phyloP scores from a whole-genome alignment of 2,888 invertebrate genomes.

The Aspidiotus rigidus region DNA sequence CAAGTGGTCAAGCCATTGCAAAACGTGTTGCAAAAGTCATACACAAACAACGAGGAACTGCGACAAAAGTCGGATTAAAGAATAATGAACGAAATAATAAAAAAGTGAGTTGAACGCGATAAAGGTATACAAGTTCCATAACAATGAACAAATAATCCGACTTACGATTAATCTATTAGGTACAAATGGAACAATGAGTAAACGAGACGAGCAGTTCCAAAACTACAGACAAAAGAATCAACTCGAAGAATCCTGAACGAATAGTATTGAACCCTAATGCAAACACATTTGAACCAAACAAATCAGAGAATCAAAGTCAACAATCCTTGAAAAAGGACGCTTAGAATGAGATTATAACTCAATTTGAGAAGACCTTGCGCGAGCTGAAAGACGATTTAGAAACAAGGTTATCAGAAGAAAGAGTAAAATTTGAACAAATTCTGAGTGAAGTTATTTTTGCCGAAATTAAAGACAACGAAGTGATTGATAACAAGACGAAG shows the following conservation, averaged over 20 bases:
- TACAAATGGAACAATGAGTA: neutral
- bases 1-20: neutral
- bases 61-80: neutral
- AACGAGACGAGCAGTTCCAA: neutral
- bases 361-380: neutral
- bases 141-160: neutral
- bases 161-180: neutral
- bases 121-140: neutral
- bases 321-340: neutral
- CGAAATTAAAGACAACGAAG: neutral
- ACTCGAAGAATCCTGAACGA: neutral
- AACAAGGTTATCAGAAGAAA: neutral
- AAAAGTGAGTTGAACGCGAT: neutral
- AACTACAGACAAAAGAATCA: neutral
- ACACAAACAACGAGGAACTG: neutral
- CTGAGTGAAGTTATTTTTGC: neutral
- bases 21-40: neutral
- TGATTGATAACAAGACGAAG: neutral
- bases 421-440: neutral
- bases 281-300: neutral
- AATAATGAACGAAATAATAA: neutral
- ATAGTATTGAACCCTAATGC: neutral
- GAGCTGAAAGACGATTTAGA: neutral
- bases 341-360: neutral
- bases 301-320: too few relatives aligned